Conservation (phyloP, 64 coral and sea anemone species). For the Catalaphyllia jardinei region DNA sequence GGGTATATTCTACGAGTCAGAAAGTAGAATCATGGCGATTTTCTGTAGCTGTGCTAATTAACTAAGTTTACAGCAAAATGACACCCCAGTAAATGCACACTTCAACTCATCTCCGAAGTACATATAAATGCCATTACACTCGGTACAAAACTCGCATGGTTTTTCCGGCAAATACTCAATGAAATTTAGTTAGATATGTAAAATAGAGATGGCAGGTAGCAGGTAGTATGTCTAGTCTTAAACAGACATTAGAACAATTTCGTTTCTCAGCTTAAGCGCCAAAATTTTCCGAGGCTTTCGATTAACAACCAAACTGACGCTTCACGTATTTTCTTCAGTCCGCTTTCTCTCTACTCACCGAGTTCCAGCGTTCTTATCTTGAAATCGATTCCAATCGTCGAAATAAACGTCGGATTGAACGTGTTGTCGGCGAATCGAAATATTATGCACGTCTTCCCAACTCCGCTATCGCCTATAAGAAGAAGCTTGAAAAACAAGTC, state of each 20-base stretch:
- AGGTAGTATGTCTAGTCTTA: not conserved
- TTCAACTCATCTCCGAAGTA: not conserved
- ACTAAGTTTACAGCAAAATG: not conserved
- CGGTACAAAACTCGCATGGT: not conserved
- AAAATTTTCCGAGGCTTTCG: not conserved
- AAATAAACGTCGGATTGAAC: conserved; percentile 95
- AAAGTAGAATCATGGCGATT: too few species aligned
- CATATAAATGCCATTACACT: conserved; percentile 37
- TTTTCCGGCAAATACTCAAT: not conserved
- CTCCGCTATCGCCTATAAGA: conserved; percentile 94
- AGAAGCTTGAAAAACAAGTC: conserved; percentile 98
- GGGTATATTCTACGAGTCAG: not conserved
- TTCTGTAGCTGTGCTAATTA: not conserved
- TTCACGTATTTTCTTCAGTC: not conserved
- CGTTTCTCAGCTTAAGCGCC: not conserved
- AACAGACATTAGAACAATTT: not conserved
- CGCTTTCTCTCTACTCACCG: conserved; percentile 48
- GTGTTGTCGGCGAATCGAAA: conserved; percentile 97
- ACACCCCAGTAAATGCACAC: not conserved
- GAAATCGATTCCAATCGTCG: conserved; percentile 99
- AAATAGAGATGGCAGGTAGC: not conserved
- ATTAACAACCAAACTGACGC: not conserved
- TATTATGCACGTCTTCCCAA: conserved; percentile 98
- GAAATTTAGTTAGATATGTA: not conserved
- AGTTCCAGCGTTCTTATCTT: conserved; percentile 95